Evolutionary conservation across 2,888 invertebrate genomes (phyloP).

Genomic region (Melikaiella ostensackeni): DNA sequence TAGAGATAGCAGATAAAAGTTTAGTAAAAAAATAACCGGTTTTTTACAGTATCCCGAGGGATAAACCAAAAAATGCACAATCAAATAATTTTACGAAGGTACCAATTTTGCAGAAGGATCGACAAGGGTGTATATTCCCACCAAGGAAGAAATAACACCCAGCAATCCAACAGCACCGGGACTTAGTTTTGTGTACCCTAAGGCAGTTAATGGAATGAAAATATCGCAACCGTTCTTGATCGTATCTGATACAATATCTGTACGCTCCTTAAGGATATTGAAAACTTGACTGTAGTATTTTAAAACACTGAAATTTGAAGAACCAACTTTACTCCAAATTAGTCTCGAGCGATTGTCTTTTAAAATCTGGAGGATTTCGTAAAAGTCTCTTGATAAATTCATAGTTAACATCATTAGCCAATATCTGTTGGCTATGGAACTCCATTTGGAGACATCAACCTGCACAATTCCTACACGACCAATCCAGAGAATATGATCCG

Average conservation of each 20-base stretch:
- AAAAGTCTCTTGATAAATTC: slow-evolving; percentile 89
- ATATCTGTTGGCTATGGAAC: slow-evolving; percentile 85
- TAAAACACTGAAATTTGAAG: slow-evolving; percentile 47
- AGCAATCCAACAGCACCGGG: slow-evolving; percentile 88
- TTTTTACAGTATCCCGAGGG: background rate
- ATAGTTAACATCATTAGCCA: slow-evolving; percentile 91
- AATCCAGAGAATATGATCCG: slow-evolving; percentile 93
- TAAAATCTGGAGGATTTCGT: slow-evolving; percentile 86
- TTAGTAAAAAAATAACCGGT: too few species aligned
- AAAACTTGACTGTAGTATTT: slow-evolving; percentile 47
- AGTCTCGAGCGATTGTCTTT: slow-evolving; percentile 70
- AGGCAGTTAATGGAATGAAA: slow-evolving; percentile 89
- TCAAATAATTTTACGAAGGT: slow-evolving; percentile 77
- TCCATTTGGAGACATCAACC: slow-evolving; percentile 88
- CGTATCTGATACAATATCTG: slow-evolving; percentile 88
- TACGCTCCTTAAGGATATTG: slow-evolving; percentile 76
- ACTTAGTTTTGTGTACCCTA: slow-evolving; percentile 88
- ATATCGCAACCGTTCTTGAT: slow-evolving; percentile 92
- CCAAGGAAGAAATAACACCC: slow-evolving; percentile 89
- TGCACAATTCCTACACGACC: slow-evolving; percentile 84
- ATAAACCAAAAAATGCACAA: background rate
- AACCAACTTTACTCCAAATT: slow-evolving; percentile 30
- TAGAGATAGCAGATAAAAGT: too few species aligned
- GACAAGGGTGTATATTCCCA: slow-evolving; percentile 87
- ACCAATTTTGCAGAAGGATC: slow-evolving; percentile 88